A percentile compares a stretch with the other conserved stretches of the same genome.
Conservation (phyloP, 2,797 vertebrate species). For the Poeciliopsis infans region DNA sequence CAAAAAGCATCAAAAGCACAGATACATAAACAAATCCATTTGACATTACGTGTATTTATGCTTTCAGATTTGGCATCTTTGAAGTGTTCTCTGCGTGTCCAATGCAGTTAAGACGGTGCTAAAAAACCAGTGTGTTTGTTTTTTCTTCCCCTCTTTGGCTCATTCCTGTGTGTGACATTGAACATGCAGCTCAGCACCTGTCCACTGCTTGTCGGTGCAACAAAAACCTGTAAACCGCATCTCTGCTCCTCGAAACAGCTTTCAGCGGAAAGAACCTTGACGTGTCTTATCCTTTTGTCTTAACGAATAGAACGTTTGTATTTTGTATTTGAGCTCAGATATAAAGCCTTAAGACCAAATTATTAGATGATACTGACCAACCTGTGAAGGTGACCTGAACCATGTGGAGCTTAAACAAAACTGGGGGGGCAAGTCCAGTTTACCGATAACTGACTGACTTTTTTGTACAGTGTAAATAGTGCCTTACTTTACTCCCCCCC, state of each 20-base stretch:
- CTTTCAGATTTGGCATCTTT: conserved; percentile 59
- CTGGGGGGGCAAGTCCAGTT: conserved; percentile 45
- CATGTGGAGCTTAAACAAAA: conserved; percentile 58
- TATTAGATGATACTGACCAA: conserved; percentile 52
- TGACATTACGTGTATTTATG: conserved; percentile 60
- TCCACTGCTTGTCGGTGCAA: conserved; percentile 28
- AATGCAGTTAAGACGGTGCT: conserved; percentile 68
- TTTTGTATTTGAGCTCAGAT: conserved; percentile 57
- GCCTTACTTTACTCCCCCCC: conserved; percentile 27
- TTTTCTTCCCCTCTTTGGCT: conserved; percentile 19
- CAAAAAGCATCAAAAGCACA: conserved; percentile 59
- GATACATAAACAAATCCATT: conserved; percentile 64
- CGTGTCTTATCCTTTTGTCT: conserved; percentile 56
- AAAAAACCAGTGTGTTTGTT: conserved; percentile 34
- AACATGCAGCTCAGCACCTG: conserved; percentile 37
- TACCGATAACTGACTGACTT: conserved; percentile 42
- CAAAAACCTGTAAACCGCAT: conserved; percentile 55
- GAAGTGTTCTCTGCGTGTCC: conserved; percentile 69
- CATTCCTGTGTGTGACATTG: conserved; percentile 51
- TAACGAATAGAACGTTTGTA: conserved; percentile 50
- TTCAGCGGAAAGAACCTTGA: conserved; percentile 28
- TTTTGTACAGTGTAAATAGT: conserved; percentile 72
- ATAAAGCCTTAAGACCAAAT: conserved; percentile 69
- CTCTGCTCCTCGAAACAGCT: conserved; percentile 10
- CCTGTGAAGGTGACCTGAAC: conserved; percentile 56